phyloP scores from a whole-genome alignment of 2,113 vertebrate species.

The Sterna hirundo region DNA sequence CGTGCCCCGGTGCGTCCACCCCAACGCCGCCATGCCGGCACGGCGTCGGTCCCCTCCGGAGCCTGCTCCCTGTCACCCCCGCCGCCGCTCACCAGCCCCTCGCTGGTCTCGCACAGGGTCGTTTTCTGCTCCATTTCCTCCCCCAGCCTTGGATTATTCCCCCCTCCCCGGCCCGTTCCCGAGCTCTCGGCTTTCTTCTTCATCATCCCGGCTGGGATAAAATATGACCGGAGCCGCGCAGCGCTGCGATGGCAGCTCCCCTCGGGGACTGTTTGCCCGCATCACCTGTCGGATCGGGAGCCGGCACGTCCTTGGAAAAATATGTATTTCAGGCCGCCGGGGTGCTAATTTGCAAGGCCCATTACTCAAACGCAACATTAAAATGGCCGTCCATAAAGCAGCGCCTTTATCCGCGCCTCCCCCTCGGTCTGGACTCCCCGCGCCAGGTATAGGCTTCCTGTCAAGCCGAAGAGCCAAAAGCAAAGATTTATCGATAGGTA shows the following conservation, averaged over 20 bases:
- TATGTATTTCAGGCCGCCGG: constrained; percentile 72
- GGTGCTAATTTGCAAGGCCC: constrained; percentile 80
- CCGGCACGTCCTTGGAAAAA: constrained; percentile 72
- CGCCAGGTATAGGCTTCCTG: constrained; percentile 69
- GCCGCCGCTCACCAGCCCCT: not conserved
- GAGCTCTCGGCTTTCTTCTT: constrained; percentile 50
- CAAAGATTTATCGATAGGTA: constrained; percentile 73
- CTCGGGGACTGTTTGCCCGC: constrained; percentile 51
- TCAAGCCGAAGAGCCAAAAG: constrained; percentile 70
- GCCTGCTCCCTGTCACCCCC: not conserved
- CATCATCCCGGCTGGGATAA: constrained; percentile 53
- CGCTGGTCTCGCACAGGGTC: not conserved
- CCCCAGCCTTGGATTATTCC: constrained; percentile 20
- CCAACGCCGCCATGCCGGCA: not conserved
- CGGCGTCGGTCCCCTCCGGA: not conserved
- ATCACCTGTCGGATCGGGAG: constrained; percentile 72
- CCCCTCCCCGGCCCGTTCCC: not conserved
- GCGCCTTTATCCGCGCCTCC: constrained; percentile 57
- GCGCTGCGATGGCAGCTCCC: constrained; percentile 52
- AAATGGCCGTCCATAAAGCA: constrained; percentile 60
- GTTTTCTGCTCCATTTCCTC: constrained; percentile 74
- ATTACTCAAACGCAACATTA: constrained; percentile 79
- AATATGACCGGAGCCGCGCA: constrained; percentile 55
- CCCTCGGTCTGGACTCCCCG: constrained; percentile 2
- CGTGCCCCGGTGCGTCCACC: fast-evolving